Evolutionary conservation across 2,888 invertebrate species (phyloP).

Genomic region (Machimus atricapillus): DNA sequence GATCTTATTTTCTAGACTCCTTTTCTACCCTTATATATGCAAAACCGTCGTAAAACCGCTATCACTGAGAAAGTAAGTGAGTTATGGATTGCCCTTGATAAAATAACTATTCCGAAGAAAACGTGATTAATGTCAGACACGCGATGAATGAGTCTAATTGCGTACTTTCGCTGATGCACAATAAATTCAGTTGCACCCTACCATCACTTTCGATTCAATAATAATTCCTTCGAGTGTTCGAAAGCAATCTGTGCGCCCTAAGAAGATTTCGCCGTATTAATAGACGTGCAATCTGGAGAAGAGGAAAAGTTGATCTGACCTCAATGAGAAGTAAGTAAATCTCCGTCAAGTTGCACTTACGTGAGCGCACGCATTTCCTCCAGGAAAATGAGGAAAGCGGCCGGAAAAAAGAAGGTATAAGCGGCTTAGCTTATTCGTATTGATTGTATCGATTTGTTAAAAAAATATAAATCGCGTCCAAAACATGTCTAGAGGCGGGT

Average conservation of each 20-base stretch:
- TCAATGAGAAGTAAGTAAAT: slow-evolving; percentile 17
- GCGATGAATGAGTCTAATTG: neutral
- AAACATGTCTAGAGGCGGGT: slow-evolving; percentile 5
- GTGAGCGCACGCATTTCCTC: slow-evolving; percentile 14
- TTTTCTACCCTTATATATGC: too few relatives aligned
- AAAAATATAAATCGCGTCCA: slow-evolving; percentile 3
- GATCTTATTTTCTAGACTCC: too few relatives aligned
- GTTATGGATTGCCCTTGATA: neutral
- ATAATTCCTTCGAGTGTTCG: neutral
- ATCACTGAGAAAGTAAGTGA: neutral
- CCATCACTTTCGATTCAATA: neutral
- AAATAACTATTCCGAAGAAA: neutral
- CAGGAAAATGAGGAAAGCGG: slow-evolving; percentile 24
- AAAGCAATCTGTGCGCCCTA: neutral
- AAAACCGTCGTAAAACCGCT: too few relatives aligned
- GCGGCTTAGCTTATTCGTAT: neutral
- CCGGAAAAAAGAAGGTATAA: neutral
- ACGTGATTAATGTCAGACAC: neutral
- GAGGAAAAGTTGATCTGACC: slow-evolving; percentile 27
- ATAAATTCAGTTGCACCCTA: neutral
- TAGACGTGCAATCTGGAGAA: slow-evolving; percentile 8
- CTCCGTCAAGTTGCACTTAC: neutral
- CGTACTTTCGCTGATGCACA: neutral
- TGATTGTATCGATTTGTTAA: neutral
- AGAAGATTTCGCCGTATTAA: neutral